Evolutionary conservation across 30 jellyfish, hydroid and myxozoan genomes (phyloP), one percentile per base, ranked within the genome.

Genomic region (Aurelia coerulea): DNA sequence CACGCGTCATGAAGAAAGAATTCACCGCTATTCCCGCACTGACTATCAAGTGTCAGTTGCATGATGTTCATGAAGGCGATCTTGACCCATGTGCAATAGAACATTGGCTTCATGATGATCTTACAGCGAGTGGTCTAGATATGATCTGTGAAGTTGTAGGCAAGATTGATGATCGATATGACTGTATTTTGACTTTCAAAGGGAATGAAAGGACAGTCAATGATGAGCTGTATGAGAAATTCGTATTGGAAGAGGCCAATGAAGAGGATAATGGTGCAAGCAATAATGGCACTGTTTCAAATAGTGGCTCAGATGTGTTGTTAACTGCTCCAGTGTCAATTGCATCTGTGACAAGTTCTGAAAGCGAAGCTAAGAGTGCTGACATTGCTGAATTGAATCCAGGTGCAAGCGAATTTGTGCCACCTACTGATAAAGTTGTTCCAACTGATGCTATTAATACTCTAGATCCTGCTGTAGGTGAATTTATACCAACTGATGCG

Each of bases 61-160:
- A 90, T 19, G 97, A 90, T 68, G 95, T 76, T 68, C 88, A 74
- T 60, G 85, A 53, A 7, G 53, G 31, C 37, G 98, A 92, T 46
- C 78, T 92, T 32, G 95, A 92, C 69, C 41, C 58, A 0, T 14
- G 62, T 11, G 68, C 63, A 2, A 83, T 95, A 7, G 62, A 3
- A 12, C 83, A 39, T n/a, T 88, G 97, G 97, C 81, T 92, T 17
- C 71, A 91, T 5, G 87, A 78, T 39, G 79, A 29, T 53, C 29
- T 91, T 13, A 64, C 54, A 4, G 54, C 85, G 1, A 46, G 14
- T 46, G 56, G 56, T 46, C 8, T 9, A 7, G 15, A 46, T 9
- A 46, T 46, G 56, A 14, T 46, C 14, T 46, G 56, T 6, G 96
- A 91, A 72, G 74, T 85, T 4, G 88, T 76, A 16, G 88, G 84